A percentile compares a stretch with the other conserved stretches of the same genome.
phyloP scores from a whole-genome alignment of 2,888 invertebrate genomes.

The Molorchus minor region DNA sequence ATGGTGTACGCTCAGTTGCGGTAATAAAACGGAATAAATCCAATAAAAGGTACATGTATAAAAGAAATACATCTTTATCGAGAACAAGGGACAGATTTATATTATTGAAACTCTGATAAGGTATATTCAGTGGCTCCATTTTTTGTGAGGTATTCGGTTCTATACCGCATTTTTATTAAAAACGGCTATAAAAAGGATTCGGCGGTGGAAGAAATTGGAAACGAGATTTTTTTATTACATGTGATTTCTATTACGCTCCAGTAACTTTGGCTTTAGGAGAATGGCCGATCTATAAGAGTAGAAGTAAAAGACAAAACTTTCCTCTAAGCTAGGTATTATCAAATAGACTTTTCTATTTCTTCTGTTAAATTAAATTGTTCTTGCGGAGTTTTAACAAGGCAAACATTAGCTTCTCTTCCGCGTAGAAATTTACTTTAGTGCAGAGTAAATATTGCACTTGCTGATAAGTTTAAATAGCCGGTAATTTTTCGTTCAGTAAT shows the following conservation, averaged over 20 bases:
- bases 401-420: not conserved
- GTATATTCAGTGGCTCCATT: constrained; percentile 32
- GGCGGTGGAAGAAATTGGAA: constrained; percentile 38
- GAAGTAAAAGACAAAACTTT: constrained; percentile 16
- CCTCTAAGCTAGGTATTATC: constrained; percentile 5
- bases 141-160: constrained; percentile 32
- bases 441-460: not conserved
- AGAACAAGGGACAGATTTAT: constrained; percentile 32
- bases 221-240: constrained; percentile 31
- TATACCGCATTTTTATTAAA: constrained; percentile 45
- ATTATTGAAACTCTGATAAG: constrained; percentile 46
- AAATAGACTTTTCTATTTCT: constrained; percentile 11
- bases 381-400: not conserved
- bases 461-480: not conserved
- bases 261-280: constrained; percentile 19
- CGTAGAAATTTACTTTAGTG: not conserved
- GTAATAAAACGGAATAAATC: constrained; percentile 22
- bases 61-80: constrained; percentile 36
- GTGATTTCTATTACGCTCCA: constrained; percentile 32
- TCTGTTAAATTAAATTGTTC: not conserved
- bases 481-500: no score
- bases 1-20: constrained; percentile 13
- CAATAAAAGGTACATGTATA: constrained; percentile 29
- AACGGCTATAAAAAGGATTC: constrained; percentile 42
- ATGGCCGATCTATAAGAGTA: constrained; percentile 15